Base-by-base conservation (phyloP, 2,797 vertebrate species). In the Chelidonichthys spinosus region DNA sequence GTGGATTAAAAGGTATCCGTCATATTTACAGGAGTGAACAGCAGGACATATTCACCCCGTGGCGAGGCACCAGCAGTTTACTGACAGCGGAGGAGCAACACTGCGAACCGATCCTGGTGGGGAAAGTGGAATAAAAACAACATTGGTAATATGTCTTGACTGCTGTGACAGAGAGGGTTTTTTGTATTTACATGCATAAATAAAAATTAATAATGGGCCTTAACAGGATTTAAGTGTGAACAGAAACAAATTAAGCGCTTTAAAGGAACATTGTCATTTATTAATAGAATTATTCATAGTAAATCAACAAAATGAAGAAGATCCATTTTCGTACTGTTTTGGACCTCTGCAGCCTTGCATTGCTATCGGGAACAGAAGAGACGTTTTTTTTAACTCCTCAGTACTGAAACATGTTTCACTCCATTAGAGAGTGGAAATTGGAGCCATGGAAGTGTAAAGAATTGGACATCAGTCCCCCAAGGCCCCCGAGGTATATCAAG, bases 381-480 rank as follows among this genome's bases (percentile, higher is more conserved):
- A 11, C 32, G 4, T 13, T 69, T 50, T 75, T 3, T 77, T 74
- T 25, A 78, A 74, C 74, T 82, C 78, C 72, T 74, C 74, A 74
- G 82, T 50, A 67, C 67, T 63, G 73, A 76, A 90, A 83, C 90
- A 88, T 86, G 85, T 90, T 90, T 87, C 76, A 81, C 79, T 91
- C 89, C 85, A 92, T 92, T 92, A 93, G 85, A 86, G 88, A 89
- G 85, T 58, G 83, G 90, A 92, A 90, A 87, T 90, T 90, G 88
- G 79, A 92, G 72, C 74, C 84, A 89, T 70, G 83, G 74, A 90
- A 87, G 87, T 92, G 85, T 90, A 87, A 92, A 93, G 79, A 92
- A 92, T 90, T 89, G 89, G 78, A 92, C 90, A 85, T 88, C 84
- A 76, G 78, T 76, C 80, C 82, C 66, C 69, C 69, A 18, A 69